Conservation (phyloP, 2,113 vertebrate species). For the Strix uralensis region DNA sequence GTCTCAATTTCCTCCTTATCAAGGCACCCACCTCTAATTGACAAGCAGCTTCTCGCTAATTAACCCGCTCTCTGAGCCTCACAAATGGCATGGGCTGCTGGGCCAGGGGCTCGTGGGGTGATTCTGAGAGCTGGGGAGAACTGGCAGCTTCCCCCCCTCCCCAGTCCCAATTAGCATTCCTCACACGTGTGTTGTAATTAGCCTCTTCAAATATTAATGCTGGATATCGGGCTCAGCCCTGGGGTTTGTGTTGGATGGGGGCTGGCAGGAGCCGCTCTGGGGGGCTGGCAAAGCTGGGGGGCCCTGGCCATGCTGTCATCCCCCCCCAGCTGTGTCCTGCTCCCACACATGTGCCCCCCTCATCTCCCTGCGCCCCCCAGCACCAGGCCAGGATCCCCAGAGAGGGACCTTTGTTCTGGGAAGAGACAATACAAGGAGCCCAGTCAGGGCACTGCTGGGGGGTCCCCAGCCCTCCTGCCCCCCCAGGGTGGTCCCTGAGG, state of each 20-base stretch:
- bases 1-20: no score
- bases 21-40: background rate
- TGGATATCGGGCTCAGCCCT: background rate
- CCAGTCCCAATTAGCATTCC: conserved; percentile 1
- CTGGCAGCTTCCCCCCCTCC: background rate
- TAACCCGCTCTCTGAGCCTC: background rate
- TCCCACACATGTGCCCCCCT: no score
- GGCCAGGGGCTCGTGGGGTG: background rate
- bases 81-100: rapidly evolving
- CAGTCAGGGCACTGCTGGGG: background rate
- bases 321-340: background rate
- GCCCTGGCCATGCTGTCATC: rapidly evolving
- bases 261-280: no score
- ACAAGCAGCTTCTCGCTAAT: background rate
- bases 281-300: background rate
- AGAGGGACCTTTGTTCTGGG: conserved; percentile 10
- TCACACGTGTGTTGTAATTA: background rate
- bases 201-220: background rate
- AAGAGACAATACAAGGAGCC: background rate
- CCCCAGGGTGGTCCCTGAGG: background rate
- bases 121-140: background rate
- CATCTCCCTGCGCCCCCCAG: background rate
- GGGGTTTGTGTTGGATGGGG: background rate
- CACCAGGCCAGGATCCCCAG: background rate
- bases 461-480: background rate